Percentiles rank a stretch among this genome's conserved stretches.
Evolutionary conservation across 2,888 invertebrate genomes (phyloP).

Genomic region (Lepidochrysops patricia): DNA sequence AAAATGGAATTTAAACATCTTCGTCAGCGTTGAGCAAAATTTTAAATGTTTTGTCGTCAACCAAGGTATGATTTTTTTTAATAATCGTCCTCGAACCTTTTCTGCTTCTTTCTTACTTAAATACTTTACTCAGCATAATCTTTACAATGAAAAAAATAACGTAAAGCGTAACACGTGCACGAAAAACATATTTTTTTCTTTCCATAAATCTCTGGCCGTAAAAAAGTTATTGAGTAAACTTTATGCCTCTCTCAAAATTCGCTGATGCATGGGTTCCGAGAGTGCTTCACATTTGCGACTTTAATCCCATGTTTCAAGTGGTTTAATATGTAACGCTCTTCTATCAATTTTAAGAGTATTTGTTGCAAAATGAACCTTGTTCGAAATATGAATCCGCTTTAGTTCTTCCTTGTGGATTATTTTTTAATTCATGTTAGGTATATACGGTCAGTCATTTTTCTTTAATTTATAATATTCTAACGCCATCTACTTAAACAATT

Average conservation of each 20-base stretch:
- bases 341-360: background rate
- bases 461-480: no score
- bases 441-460: background rate
- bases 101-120: no score
- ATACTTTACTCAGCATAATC: background rate
- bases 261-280: conserved; percentile 4
- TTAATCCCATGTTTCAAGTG: background rate
- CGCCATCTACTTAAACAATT: no score
- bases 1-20: no score
- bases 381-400: background rate
- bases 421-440: no score
- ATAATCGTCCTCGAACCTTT: no score
- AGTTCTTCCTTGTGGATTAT: no score
- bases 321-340: background rate
- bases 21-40: no score
- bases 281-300: conserved; percentile 2
- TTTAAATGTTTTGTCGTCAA: no score
- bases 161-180: background rate
- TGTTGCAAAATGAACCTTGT: background rate
- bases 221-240: conserved; percentile 1
- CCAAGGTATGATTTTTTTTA: no score
- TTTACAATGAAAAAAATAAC: background rate
- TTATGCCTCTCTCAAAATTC: conserved; percentile 6
- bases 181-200: conserved; percentile 3
- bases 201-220: conserved; percentile 1